Evolutionary conservation across 2,888 invertebrate species (phyloP), one percentile per base, ranked within the genome.

Genomic region (Eurytoma adleriae): DNA sequence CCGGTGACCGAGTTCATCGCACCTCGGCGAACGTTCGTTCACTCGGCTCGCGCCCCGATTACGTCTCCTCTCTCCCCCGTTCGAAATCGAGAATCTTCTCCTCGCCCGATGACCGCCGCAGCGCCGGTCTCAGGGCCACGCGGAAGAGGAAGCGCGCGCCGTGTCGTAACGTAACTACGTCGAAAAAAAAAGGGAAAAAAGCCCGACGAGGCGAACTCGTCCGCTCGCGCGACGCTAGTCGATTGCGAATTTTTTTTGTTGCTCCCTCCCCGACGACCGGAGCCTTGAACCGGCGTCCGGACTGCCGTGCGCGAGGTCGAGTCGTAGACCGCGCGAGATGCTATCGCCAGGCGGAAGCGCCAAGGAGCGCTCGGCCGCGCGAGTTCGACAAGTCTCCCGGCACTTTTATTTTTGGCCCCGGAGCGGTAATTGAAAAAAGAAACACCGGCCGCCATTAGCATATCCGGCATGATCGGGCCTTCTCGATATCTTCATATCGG

Each of bases 1-100:
- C 90, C 90, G 90, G 89, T 90, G 90, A 90, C 90, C 90, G 90
- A 90, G 90, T 90, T 90, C 90, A 90, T 90, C 90, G 90, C 88
- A 87, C 86, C 85, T 86, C 84, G 79, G 71, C 80, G 79, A 80
- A 67, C 79, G 80, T 83, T 83, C 87, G 85, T 82, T 79, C 79
- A 77, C 85, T 79, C 84, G 83, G 82, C 83, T 52, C 14, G 0
- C 75, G 64, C 57, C 76, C 68, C 67, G 73, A 71, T 70, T 67
- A 78, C 59, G 27, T 82, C 85, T 84, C 13, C 52, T 12, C 4
- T 2, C 20, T 16, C 62, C 1, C 18, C 7, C 61, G 16, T 88
- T 86, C 88, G 89, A 90, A 89, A 90, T 89, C 89, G 88, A 90
- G 89, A 89, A 89, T 85, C 87, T 88, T 90, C 89, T 83, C 83